These are phyloP conservation scores for Archilochus colubris DNA, from an alignment of 2,113 vertebrate species.

Conservation along the genomic window DNA sequence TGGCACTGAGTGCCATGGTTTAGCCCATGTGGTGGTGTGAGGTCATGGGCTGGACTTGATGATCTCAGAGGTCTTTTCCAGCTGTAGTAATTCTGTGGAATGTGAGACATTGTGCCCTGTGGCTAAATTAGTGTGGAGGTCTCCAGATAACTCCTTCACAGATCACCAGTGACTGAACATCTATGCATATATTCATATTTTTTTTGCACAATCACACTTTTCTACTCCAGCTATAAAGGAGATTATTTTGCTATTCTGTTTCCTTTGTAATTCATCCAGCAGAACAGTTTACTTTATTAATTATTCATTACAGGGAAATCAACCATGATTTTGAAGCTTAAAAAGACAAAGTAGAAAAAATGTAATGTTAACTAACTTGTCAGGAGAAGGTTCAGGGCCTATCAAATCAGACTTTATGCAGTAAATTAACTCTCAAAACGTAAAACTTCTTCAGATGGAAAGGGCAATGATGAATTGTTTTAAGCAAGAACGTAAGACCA, in stretches of 20 bases:
- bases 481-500: not conserved
- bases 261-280: slow-evolving; percentile 22
- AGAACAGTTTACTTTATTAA: slow-evolving; percentile 61
- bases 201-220: not conserved
- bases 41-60: no score
- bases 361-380: slow-evolving; percentile 22
- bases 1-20: no score
- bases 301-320: slow-evolving; percentile 67
- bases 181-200: not conserved
- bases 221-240: not conserved
- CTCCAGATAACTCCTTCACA: not conserved
- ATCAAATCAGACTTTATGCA: slow-evolving; percentile 29
- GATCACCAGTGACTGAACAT: not conserved
- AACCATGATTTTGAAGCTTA: slow-evolving; percentile 18
- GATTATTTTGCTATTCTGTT: slow-evolving; percentile 6
- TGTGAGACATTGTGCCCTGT: not conserved
- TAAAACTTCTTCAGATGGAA: slow-evolving; percentile 49
- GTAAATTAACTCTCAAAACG: slow-evolving; percentile 55
- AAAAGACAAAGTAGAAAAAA: slow-evolving; percentile 38
- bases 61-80: no score
- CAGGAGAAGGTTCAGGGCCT: slow-evolving; percentile 11
- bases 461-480: slow-evolving; percentile 49
- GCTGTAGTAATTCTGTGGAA: not conserved
- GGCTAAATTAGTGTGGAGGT: not conserved
- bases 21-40: no score